Base-by-base conservation (phyloP, 2,888 invertebrate genomes). In the Labia minor region DNA sequence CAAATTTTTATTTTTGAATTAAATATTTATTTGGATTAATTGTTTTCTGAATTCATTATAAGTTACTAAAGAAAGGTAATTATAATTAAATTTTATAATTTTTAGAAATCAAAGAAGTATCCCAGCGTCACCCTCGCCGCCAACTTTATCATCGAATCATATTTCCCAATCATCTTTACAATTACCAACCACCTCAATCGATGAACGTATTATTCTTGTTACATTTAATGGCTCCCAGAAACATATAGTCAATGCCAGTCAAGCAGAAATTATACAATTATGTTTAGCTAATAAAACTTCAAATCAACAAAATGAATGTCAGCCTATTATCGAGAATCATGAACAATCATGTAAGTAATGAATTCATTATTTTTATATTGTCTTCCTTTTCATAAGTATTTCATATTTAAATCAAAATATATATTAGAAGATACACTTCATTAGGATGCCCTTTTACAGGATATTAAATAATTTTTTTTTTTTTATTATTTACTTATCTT, bases 201-300 rank as follows among this genome's bases (percentile, higher is more conserved):
- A 33, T 0, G 91, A 91, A 75, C 82, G 86, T 26, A 86, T 90
- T 49, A 83, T 89, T n/a, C 78, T 91, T 65, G 85, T 91, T n/a
- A 83, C 88, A 16, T 89, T 90, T 75, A 88, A 90, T 75, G 85
- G 86, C 68, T 83, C 85, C 8, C 85, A 87, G 73, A 85, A 86
- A 0, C 86, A 87, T 72, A 86, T 86, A 72, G 88, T 89, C 64
- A 90, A 91, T 76, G 86, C 88, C 0, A 90, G 89, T 74, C 86
- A 88, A 74, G 87, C 85, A n/a, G 86, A 89, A 71, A 83, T 91
- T 64, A 81, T 85, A 1, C 90, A 90, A 75, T 82, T 91, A 70
- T 92, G 91, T 77, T 75, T 76, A 3, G 75, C 71, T 26, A 74
- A 77, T 20, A 74, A 1, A 73, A 81, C 71, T 73, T 78, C 67